Evolutionary conservation across 1,140 invertebrate genomes (phyloP).

Genomic region (Danaus plexippus): DNA sequence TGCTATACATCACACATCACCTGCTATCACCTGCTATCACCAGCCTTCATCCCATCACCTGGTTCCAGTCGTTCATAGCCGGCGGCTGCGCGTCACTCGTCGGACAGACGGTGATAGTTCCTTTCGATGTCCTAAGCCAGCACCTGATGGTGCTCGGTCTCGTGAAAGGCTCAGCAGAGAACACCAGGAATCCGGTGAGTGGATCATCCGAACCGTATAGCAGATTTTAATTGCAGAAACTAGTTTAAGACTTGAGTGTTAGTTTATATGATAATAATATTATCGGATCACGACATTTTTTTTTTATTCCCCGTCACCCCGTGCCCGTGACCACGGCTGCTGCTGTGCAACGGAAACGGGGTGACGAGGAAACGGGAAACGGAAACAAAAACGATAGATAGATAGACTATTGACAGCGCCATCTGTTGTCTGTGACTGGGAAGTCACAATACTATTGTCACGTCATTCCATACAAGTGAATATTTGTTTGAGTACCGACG

Average conservation of each 20-base stretch:
- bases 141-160: slow-evolving; percentile 96
- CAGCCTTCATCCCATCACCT: too few relatives aligned
- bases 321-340: too few relatives aligned
- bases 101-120: slow-evolving; percentile 96
- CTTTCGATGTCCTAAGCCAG: slow-evolving; percentile 96
- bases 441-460: slow-evolving; percentile 15
- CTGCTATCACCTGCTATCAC: too few relatives aligned
- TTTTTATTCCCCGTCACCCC: too few relatives aligned
- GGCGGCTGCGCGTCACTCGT: slow-evolving; percentile 93
- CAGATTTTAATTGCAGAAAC: too few relatives aligned
- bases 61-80: slow-evolving; percentile 77
- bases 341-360: slow-evolving; percentile 40
- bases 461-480: too few relatives aligned
- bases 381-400: slow-evolving; percentile 45
- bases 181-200: slow-evolving; percentile 48
- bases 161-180: slow-evolving; percentile 68
- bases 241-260: too few relatives aligned
- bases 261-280: too few relatives aligned
- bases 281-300: too few relatives aligned
- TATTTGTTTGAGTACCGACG: too few relatives aligned
- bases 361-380: slow-evolving; percentile 71
- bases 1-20: too few relatives aligned
- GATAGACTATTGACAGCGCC: not conserved
- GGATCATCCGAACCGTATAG: too few relatives aligned
- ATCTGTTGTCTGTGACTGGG: not conserved